phyloP scores from a whole-genome alignment of 2,113 vertebrate species.

The Pterophyllum scalare region DNA sequence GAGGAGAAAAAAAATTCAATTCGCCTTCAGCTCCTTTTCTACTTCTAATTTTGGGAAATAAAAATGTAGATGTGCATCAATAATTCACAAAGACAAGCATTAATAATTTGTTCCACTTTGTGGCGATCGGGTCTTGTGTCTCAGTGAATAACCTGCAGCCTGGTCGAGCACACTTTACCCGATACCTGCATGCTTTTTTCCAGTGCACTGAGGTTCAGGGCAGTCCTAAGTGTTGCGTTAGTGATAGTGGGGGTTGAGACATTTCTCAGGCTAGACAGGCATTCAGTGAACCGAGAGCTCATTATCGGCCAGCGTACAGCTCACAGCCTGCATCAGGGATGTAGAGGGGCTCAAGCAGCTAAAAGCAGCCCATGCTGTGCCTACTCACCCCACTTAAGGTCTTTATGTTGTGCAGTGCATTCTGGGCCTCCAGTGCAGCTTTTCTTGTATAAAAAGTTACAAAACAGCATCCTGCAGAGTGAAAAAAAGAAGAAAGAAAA shows the following conservation, averaged over 20 bases:
- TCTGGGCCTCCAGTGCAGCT: slow-evolving; percentile 99
- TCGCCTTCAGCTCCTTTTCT: not conserved
- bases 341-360: slow-evolving; percentile 56
- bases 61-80: slow-evolving; percentile 54
- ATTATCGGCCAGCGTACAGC: slow-evolving; percentile 53
- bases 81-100: slow-evolving; percentile 63
- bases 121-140: slow-evolving; percentile 10
- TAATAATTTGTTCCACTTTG: slow-evolving; percentile 63
- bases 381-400: slow-evolving; percentile 99
- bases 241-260: slow-evolving; percentile 22
- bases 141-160: slow-evolving; percentile 28
- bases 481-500: slow-evolving; percentile 4
- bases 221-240: slow-evolving; percentile 20
- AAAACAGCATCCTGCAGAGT: slow-evolving; percentile 96
- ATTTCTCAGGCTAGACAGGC: slow-evolving; percentile 49
- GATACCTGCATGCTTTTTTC: slow-evolving; percentile 33
- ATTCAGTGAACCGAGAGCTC: slow-evolving; percentile 57
- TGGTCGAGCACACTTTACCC: slow-evolving; percentile 23
- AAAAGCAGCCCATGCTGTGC: slow-evolving; percentile 64
- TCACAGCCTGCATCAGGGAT: slow-evolving; percentile 51
- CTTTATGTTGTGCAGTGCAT: slow-evolving; percentile 99
- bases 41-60: slow-evolving; percentile 27
- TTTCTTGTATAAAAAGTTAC: slow-evolving; percentile 99
- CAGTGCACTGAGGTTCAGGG: slow-evolving; percentile 19
- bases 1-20: not conserved